These are phyloP conservation scores for Pelusios castaneus DNA, from an alignment of 2,113 vertebrate species.

Conservation along the genomic window DNA sequence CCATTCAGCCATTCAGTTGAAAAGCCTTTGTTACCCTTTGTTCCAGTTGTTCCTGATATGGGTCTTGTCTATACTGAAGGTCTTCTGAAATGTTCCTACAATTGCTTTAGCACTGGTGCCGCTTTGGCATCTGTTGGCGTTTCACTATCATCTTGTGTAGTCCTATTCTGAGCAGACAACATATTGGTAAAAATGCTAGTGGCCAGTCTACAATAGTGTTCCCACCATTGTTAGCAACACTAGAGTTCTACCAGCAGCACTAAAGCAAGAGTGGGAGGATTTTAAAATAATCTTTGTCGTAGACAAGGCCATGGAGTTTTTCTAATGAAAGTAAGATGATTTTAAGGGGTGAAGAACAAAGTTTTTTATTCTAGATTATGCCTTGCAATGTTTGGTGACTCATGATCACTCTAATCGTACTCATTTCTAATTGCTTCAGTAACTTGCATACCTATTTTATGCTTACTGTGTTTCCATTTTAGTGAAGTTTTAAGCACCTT, in stretches of 20 bases:
- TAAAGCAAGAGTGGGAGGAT: background rate
- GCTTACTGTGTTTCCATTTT: constrained; percentile 45
- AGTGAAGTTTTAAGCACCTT: constrained; percentile 85
- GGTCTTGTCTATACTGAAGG: constrained; percentile 37
- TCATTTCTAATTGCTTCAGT: background rate
- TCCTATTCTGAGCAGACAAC: background rate
- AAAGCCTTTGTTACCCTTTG: constrained; percentile 39
- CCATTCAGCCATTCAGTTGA: constrained; percentile 1
- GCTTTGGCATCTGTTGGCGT: background rate
- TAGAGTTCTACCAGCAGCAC: background rate
- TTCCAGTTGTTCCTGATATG: constrained; percentile 20
- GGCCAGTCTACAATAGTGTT: background rate
- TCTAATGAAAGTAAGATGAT: background rate
- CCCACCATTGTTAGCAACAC: background rate
- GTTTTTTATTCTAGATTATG: background rate
- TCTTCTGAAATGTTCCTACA: constrained; percentile 9
- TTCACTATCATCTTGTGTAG: background rate
- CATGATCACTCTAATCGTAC: background rate
- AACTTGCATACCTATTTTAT: constrained; percentile 26
- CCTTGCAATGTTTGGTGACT: background rate
- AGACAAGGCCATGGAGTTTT: background rate
- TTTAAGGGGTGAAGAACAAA: background rate
- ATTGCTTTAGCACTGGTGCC: constrained; percentile 17
- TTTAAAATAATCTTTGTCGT: background rate
- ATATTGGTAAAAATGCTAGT: background rate